Percentiles rank a stretch among this genome's conserved stretches.
Evolutionary conservation across 1,140 invertebrate genomes (phyloP).

Genomic region (Brachystomella parvula): DNA sequence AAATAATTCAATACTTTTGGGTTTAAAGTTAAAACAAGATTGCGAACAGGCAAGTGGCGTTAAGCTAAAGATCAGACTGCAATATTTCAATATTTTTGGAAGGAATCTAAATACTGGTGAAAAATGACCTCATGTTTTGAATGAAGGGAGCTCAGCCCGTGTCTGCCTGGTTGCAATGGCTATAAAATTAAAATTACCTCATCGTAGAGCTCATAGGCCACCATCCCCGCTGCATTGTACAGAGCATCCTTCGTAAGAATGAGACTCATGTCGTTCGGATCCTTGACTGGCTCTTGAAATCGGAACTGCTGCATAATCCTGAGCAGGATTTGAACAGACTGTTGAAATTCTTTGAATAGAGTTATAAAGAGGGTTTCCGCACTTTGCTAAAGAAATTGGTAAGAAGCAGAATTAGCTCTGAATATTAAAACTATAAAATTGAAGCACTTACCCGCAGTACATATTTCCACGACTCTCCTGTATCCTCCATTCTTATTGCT

Average conservation of each 20-base stretch:
- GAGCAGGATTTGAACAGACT: conserved; percentile 60
- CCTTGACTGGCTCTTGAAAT: conserved; percentile 51
- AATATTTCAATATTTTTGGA: too few species aligned
- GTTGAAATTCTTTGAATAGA: conserved; percentile 70
- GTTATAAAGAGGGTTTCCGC: conserved; percentile 76
- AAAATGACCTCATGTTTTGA: too few species aligned
- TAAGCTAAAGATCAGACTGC: too few species aligned
- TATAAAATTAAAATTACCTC: too few species aligned
- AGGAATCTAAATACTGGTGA: too few species aligned
- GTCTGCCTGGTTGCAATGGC: too few species aligned
- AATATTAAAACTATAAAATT: conserved; percentile 4
- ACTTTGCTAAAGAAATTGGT: conserved; percentile 58
- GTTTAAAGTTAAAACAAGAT: neutral
- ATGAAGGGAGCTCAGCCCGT: too few species aligned
- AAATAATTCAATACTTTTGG: conserved; percentile 6
- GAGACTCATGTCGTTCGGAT: conserved; percentile 60
- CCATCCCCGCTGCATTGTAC: conserved; percentile 82
- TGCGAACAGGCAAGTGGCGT: neutral
- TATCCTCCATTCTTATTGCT: conserved; percentile 56
- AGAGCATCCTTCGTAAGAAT: conserved; percentile 88
- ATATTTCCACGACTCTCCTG: conserved; percentile 85
- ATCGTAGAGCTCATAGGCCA: conserved; percentile 85
- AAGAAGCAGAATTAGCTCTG: conserved; percentile 11
- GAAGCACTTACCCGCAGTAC: conserved; percentile 61
- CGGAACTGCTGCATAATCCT: conserved; percentile 57